Evolutionary conservation across 2,797 vertebrate species (phyloP), one percentile per base, ranked within the genome.

Genomic region (Liparis tanakae): DNA sequence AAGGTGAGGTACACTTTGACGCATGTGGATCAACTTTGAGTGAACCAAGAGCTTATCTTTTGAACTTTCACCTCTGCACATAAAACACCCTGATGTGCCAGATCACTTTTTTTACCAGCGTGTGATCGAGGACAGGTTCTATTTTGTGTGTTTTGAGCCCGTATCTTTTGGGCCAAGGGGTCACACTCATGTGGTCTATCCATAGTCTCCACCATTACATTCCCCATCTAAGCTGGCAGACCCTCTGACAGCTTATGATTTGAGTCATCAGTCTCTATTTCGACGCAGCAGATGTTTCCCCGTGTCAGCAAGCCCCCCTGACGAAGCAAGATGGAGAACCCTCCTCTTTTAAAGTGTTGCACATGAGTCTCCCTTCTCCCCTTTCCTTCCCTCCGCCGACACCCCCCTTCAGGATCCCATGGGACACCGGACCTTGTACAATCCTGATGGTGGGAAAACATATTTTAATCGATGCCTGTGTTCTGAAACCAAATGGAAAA

Each of bases 221-320:
- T 33, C 25, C 53, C 53, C 53, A 15, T 90, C 83, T 86, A 86
- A 81, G 72, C 88, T 76, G 84, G 80, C 82, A 89, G 89, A 84
- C 85, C 85, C 75, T 80, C 72, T 77, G 86, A 89, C 85, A 87
- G 87, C 90, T 84, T 85, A 90, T 93, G 86, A 92, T 93, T 91
- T 87, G 76, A 90, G 88, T 94, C 93, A 93, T 94, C 91, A 92
- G 91, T 94, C 93, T 93, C 88, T 87, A 92, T 94, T 94, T 94
- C 91, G 85, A 87, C 46, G 55, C 88, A 92, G 90, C 94, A 95
- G 94, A 95, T 95, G 94, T 94, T 93, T 92, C 91, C 88, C 86
- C 86, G 85, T 92, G 90, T 94, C 94, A 94, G 88, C 90, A 87
- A 82, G 76, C 79, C 88, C 76, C 76, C 78, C 81, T 79, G 86